Percentiles rank a stretch among this genome's conserved stretches.
Evolutionary conservation across 2,888 invertebrate species (phyloP).

Genomic region (Drosophila eohydei): DNA sequence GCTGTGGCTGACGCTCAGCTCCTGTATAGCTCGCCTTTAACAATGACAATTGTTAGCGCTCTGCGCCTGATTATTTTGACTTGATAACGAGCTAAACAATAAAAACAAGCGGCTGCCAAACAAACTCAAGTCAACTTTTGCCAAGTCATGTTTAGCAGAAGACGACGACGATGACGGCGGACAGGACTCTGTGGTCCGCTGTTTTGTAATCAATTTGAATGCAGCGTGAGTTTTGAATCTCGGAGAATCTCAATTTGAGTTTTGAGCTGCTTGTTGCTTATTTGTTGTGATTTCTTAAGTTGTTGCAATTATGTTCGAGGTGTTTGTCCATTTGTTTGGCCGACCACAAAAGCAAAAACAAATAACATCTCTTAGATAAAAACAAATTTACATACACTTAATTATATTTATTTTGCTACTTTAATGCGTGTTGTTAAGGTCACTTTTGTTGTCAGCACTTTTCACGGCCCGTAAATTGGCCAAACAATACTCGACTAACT

Average conservation of each 20-base stretch:
- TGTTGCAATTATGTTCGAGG: slow-evolving; percentile 74
- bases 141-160: slow-evolving; percentile 78
- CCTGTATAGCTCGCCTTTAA: slow-evolving; percentile 75
- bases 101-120: slow-evolving; percentile 69
- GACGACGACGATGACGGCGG: slow-evolving; percentile 51
- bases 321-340: slow-evolving; percentile 24
- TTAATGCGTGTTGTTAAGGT: slow-evolving; percentile 46
- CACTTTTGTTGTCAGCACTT: slow-evolving; percentile 30
- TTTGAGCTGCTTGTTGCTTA: slow-evolving; percentile 53
- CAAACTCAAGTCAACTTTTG: slow-evolving; percentile 50
- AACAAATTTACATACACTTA: slow-evolving; percentile 55
- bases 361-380: background rate
- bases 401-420: slow-evolving; percentile 53
- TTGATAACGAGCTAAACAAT: slow-evolving; percentile 85
- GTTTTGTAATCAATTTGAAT: slow-evolving; percentile 77
- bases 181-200: slow-evolving; percentile 53
- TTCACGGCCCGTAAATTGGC: slow-evolving; percentile 60
- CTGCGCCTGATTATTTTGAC: slow-evolving; percentile 84
- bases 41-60: slow-evolving; percentile 82
- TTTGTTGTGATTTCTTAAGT: slow-evolving; percentile 79
- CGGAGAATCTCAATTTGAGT: slow-evolving; percentile 8
- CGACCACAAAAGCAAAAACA: slow-evolving; percentile 24
- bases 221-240: slow-evolving; percentile 63
- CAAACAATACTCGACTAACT: slow-evolving; percentile 70
- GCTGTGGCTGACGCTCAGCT: slow-evolving; percentile 48